Evolutionary conservation across 2,797 vertebrate genomes (phyloP).

Genomic region (Trachurus trachurus): DNA sequence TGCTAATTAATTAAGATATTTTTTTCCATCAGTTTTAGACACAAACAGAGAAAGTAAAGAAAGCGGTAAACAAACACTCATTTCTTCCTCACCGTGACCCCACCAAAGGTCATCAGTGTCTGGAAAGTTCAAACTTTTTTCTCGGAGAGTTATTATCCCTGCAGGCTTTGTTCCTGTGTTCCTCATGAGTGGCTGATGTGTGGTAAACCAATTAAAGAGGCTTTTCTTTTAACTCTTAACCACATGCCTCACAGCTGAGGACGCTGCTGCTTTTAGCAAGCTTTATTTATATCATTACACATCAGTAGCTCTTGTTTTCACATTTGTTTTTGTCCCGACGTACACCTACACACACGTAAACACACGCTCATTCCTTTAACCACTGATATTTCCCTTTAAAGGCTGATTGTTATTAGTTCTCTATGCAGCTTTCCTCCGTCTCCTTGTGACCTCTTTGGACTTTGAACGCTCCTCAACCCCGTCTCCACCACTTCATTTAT

Average conservation of each 20-base stretch:
- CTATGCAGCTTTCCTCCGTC: background rate
- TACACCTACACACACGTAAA: background rate
- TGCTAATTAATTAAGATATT: too few species aligned
- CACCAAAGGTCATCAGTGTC: background rate
- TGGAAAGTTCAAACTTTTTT: slow-evolving; percentile 10
- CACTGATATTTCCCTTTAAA: background rate
- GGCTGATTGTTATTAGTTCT: background rate
- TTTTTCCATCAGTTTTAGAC: too few species aligned
- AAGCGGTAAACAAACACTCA: background rate
- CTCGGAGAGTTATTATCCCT: background rate
- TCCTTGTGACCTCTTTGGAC: slow-evolving; percentile 28
- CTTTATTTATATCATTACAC: slow-evolving; percentile 7
- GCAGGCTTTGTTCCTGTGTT: slow-evolving; percentile 31
- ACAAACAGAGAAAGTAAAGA: too few species aligned
- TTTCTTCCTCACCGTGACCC: background rate
- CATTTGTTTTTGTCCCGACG: background rate
- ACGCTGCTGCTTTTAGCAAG: slow-evolving; percentile 6
- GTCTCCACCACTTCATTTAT: slow-evolving; percentile 1
- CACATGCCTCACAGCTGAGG: slow-evolving; percentile 32
- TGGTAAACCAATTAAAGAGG: slow-evolving; percentile 45
- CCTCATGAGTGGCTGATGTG: slow-evolving; percentile 38
- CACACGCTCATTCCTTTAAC: background rate
- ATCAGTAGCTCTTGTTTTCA: slow-evolving; percentile 3
- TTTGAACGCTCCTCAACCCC: background rate
- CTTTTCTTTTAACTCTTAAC: slow-evolving; percentile 24